Conservation (phyloP, 1,140 invertebrate species). For the Whitmania pigra region DNA sequence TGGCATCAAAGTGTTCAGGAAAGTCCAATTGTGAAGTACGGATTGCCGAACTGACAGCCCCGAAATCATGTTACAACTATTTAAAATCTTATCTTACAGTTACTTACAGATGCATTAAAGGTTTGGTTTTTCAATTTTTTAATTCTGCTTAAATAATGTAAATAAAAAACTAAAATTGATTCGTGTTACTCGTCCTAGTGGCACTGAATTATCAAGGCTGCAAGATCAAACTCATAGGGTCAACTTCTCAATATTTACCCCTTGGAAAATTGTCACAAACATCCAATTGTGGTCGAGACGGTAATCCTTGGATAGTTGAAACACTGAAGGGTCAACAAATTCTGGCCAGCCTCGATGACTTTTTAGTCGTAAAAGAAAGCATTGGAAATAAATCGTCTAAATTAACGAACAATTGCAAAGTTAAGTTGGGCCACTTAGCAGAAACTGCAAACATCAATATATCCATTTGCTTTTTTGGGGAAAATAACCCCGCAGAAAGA, state of each 20-base stretch:
- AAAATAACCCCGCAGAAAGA: neutral
- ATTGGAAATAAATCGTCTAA: neutral
- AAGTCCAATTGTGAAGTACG: neutral
- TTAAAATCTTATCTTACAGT: neutral
- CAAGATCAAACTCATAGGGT: neutral
- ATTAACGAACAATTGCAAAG: neutral
- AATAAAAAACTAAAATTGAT: neutral
- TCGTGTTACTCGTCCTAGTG: neutral
- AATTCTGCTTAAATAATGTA: neutral
- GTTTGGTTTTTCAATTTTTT: neutral
- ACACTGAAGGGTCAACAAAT: neutral
- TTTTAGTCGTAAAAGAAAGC: neutral
- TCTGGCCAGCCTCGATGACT: neutral
- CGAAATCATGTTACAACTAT: neutral
- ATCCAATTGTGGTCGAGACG: neutral
- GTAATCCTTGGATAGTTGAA: neutral
- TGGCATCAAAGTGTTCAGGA: conserved; percentile 1
- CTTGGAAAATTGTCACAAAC: neutral
- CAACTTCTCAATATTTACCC: neutral
- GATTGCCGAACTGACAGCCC: neutral
- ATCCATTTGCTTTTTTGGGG: neutral
- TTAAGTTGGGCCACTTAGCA: neutral
- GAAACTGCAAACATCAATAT: neutral
- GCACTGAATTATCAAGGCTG: neutral
- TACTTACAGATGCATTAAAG: conserved; percentile 3